Percentiles rank a stretch among this genome's conserved stretches.
phyloP scores from a whole-genome alignment of 2,113 vertebrate genomes.

The Gavia stellata region DNA sequence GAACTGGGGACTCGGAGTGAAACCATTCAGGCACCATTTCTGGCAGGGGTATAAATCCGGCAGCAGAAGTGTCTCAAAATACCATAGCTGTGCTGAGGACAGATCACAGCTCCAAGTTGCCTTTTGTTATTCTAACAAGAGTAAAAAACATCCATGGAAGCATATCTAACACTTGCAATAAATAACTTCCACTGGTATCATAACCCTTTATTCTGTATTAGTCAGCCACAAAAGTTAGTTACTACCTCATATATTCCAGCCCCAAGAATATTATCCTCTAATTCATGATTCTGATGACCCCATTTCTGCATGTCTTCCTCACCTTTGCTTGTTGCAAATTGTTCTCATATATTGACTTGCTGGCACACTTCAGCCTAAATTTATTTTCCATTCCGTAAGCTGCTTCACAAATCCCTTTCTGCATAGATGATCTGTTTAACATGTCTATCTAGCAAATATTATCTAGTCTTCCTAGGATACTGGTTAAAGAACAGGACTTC shows the following conservation, averaged over 20 bases:
- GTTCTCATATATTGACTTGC: constrained; percentile 43
- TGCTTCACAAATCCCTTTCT: constrained; percentile 29
- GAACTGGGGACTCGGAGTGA: background rate
- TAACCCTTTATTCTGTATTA: background rate
- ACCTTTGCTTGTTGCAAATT: constrained; percentile 38
- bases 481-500: constrained; percentile 19
- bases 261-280: background rate
- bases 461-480: background rate
- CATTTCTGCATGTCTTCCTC: constrained; percentile 48
- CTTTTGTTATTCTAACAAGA: constrained; percentile 23
- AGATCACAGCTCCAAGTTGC: constrained; percentile 26
- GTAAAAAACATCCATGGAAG: constrained; percentile 3
- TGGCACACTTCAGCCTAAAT: constrained; percentile 26
- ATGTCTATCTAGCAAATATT: constrained; percentile 5
- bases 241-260: background rate
- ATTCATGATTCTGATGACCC: background rate
- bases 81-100: constrained; percentile 16
- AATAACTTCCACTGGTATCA: background rate
- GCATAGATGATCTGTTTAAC: constrained; percentile 19
- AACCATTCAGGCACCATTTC: constrained; percentile 16
- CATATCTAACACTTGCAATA: background rate
- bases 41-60: constrained; percentile 14
- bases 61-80: constrained; percentile 32
- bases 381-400: constrained; percentile 48
- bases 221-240: background rate